These are phyloP conservation scores for Caenorhabditis inopinata DNA, from an alignment of 1,140 invertebrate genomes.

Conservation along the genomic window DNA sequence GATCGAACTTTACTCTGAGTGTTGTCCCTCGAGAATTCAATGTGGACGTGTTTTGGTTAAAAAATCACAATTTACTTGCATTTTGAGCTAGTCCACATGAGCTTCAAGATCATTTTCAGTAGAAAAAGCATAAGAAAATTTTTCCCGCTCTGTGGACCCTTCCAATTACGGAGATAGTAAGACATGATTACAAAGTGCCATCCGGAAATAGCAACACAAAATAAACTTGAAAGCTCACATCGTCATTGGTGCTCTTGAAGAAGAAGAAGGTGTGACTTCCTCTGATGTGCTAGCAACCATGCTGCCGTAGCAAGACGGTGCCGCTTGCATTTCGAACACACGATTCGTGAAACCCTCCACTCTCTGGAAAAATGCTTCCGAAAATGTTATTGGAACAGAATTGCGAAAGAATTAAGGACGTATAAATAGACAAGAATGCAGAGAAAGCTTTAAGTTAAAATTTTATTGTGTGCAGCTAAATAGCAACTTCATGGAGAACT, in stretches of 20 bases:
- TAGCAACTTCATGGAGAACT: not conserved
- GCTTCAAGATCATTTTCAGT: constrained; percentile 15
- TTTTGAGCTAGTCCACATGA: not conserved
- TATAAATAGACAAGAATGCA: not conserved
- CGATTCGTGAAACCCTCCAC: constrained; percentile 23
- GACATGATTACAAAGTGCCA: not conserved
- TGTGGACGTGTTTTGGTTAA: not conserved
- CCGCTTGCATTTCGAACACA: constrained; percentile 29
- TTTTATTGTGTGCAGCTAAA: not conserved
- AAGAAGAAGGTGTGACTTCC: not conserved
- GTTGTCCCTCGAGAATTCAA: constrained; percentile 1
- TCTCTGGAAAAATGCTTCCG: not conserved
- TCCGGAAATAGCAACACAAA: not conserved
- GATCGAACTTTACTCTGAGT: not conserved
- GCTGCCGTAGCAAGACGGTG: constrained; percentile 28
- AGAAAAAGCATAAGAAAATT: not conserved
- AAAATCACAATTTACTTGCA: not conserved
- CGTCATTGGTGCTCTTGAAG: not conserved
- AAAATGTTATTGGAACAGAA: not conserved
- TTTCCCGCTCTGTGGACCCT: not conserved
- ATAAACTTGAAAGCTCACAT: no score
- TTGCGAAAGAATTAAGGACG: not conserved
- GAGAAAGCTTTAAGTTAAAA: not conserved
- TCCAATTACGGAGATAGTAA: not conserved
- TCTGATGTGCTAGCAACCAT: constrained; percentile 24